Conservation (phyloP, 2,797 vertebrate species). For the Enteromius afrohamiltoni region DNA sequence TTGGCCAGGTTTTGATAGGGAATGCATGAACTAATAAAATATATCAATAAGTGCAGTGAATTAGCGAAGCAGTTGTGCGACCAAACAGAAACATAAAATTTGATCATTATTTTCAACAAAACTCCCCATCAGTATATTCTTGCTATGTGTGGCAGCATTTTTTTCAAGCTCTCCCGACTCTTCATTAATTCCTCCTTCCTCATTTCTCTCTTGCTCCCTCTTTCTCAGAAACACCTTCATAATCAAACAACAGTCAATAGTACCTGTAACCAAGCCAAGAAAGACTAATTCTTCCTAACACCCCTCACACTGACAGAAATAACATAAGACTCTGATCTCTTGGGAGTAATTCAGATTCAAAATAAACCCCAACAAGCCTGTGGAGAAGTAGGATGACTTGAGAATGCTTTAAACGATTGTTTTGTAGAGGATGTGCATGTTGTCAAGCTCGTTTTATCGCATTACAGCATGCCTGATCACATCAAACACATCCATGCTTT, state of each 20-base stretch:
- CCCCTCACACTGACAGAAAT: not conserved
- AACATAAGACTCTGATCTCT: not conserved
- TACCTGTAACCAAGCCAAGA: not conserved
- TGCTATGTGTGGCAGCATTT: not conserved
- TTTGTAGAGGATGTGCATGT: constrained; percentile 6
- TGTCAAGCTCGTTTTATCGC: constrained; percentile 4
- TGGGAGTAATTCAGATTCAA: not conserved
- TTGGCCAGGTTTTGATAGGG: not conserved
- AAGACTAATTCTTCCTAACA: not conserved
- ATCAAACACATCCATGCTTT: constrained; percentile 41
- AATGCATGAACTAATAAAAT: not conserved
- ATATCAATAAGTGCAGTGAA: not conserved
- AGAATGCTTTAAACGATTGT: not conserved
- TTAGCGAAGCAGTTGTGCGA: too few species aligned
- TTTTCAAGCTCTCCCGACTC: not conserved
- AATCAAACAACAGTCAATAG: constrained; percentile 20
- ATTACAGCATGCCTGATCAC: constrained; percentile 16
- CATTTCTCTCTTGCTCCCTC: not conserved
- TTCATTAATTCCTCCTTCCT: constrained; percentile 17
- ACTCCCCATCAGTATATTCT: not conserved
- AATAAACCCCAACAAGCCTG: constrained; percentile 13
- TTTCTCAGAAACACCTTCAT: not conserved
- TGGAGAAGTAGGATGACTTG: not conserved
- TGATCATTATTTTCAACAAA: not conserved
- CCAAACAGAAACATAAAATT: not conserved